Percentiles rank a stretch among this genome's conserved stretches.
phyloP scores from a whole-genome alignment of 2,888 invertebrate species.

The Drepana falcataria region DNA sequence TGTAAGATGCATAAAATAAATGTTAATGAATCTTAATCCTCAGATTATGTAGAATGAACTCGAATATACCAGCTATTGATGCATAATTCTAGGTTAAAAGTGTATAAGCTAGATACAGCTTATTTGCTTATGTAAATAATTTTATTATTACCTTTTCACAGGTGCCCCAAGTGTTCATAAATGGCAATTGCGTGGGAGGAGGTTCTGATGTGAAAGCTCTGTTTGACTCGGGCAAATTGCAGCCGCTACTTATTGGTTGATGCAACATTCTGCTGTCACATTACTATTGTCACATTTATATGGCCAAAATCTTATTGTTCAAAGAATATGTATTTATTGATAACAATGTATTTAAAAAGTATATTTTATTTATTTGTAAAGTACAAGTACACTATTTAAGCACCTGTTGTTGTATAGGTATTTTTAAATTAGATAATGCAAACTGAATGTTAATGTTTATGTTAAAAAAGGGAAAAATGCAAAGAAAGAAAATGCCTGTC shows the following conservation, averaged over 20 bases:
- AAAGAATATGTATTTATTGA: neutral
- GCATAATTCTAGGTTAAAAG: neutral
- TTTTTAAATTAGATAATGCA: neutral
- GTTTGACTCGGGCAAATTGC: conserved; percentile 84
- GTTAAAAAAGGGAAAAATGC: neutral
- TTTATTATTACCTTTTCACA: conserved; percentile 50
- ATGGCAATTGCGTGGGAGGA: conserved; percentile 94
- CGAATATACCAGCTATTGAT: neutral
- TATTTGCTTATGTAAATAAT: no score
- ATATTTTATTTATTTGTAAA: conserved; percentile 3
- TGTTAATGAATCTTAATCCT: no score
- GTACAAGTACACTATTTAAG: conserved; percentile 12
- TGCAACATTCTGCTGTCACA: conserved; percentile 5
- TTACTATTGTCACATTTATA: neutral
- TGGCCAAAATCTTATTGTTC: neutral
- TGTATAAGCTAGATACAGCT: no score
- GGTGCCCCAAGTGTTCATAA: conserved; percentile 97
- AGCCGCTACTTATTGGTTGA: conserved; percentile 72
- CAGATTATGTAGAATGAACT: no score
- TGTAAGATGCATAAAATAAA: no score
- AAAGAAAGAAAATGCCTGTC: neutral
- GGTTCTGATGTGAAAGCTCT: conserved; percentile 91
- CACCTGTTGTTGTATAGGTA: neutral
- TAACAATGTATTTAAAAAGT: neutral
- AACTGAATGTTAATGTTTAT: neutral